Evolutionary conservation across 2,113 vertebrate genomes (phyloP), one percentile per base, ranked within the genome.

Genomic region (Vanacampus margaritifer): DNA sequence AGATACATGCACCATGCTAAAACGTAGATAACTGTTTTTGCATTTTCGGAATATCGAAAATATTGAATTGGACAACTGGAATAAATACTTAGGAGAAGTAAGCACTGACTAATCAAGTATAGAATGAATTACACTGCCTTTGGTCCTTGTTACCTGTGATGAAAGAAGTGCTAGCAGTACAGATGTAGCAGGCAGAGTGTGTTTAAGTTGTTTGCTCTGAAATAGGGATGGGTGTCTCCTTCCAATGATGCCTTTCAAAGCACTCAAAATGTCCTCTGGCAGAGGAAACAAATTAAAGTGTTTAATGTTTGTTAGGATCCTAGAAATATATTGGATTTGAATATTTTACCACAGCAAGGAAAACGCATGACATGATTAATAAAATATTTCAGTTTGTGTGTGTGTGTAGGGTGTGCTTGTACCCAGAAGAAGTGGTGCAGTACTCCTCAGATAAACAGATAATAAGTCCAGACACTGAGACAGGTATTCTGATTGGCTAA

Each of bases 141-240:
- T 48, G 17, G 19, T 57, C 56, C 4, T 50, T 6, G 21, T 56
- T 78, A 88, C 84, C 86, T 86, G 84, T 64, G 84, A 87, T 68
- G 83, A 83, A 51, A 87, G 53, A 72, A 88, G 81, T n/a, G 84
- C 83, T 54, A 86, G 71, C 53, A 89, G 72, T 6, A 83, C 64
- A 45, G 71, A 74, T 46, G 85, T 9, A n/a, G 76, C 74, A 16
- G 81, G 87, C 57, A 89, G 65, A 17, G 72, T 89, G 39, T 79
- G 73, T 75, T 87, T 89, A 2, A 88, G 81, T 60, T 83, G 75
- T 76, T 53, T 86, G 65, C 74, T 79, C 76, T 89, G 88, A 76
- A 72, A 35, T 69, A 77, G 65, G 28, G 81, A 79, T 58, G 81
- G 76, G 24, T 87, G 81, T 71, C 64, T 84, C 62, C 86, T 83